Base-by-base conservation (phyloP, 2,113 vertebrate species). In the Speoplatyrhinus poulsoni region DNA sequence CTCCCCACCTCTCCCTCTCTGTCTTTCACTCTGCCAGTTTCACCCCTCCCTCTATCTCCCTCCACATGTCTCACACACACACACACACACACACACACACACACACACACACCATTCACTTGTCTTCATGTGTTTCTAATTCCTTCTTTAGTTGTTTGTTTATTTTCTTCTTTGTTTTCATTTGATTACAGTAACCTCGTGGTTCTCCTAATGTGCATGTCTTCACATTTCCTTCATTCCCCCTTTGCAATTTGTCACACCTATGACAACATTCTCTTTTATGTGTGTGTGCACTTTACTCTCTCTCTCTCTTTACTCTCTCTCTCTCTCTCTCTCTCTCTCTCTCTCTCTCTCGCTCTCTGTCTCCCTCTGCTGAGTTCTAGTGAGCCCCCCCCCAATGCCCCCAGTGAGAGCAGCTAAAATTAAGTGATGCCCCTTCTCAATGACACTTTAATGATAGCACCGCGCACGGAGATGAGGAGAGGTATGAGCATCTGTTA, bases 401-500 rank as follows among this genome's bases (percentile, higher is more conserved):
- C 85, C 89, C 93, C 94, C 95, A 94, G 91, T 93, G 94, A 95
- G 94, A 95, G 94, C 94, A 94, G 94, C 95, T 97, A 94, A 97
- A 97, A 98, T 98, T 95, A 97, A 96, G 96, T 95, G 93, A 94
- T 95, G 94, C 96, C 96, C 94, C 93, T 96, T 97, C 94, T 96
- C 96, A 98, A 95, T 98, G 96, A 98, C 96, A 97, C 95, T 95
- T 95, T 96, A 96, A 97, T 96, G 96, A 98, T 94, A 95, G 93
- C 84, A 86, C 86, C 79, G 93, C 94, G 94, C 95, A 94, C 75
- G 93, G 94, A 95, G 94, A 95, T 89, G 93, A 90, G 91, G 93
- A 95, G 93, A 94, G 93, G 95, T 94, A 90, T 92, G 92, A 95
- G 94, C 93, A 94, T 91, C 91, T 89, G 94, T 93, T 95, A 94